Base-by-base conservation (phyloP, 2,113 vertebrate genomes). In the Drymodes brunneopygia region DNA sequence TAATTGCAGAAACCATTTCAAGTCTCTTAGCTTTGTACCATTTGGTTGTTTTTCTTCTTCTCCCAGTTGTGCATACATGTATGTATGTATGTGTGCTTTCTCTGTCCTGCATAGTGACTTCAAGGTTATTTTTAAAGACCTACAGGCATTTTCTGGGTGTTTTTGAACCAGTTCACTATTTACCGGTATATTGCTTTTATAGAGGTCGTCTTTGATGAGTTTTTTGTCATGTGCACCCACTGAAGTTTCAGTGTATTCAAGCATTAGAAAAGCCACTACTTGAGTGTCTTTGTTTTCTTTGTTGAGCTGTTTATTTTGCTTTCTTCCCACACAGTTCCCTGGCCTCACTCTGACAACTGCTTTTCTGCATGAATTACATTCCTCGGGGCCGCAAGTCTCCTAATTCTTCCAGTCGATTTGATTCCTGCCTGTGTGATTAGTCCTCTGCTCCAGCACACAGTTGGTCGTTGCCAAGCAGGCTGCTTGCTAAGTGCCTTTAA, bases 361-460 rank as follows among this genome's bases (percentile, higher is more conserved):
- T 98, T 98, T 98, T 98, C 98, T 97, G 97, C 98, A 98, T 98
- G 97, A 98, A 98, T 98, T 97, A 92, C 98, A 98, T 98, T 98
- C 98, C 97, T 98, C 47, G 21, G 95, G 97, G 97, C 98, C 94
- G 24, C 96, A 92, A 97, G 96, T 96, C 97, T 97, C 96, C 95
- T 93, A 94, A 97, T 98, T 98, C 97, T 98, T 98, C 97, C 97
- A 98, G 97, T 96, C 95, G 94, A 97, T 98, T 98, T 98, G 98
- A 97, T 97, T 97, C 91, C 67, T 86, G 97, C 97, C 94, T 96
- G 93, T 96, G 94, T 98, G 98, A 97, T 98, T 97, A 98, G 96
- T 97, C 92, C 96, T 95, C 77, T 92, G 93, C 97, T 98, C 93
- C 84, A 56, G 42, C 95, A 97, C 88, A 82, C 92, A 88, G n/a